A percentile compares a stretch with the other conserved stretches of the same genome.
Conservation (phyloP, 2,888 invertebrate species). For the Luperina nickerlii region DNA sequence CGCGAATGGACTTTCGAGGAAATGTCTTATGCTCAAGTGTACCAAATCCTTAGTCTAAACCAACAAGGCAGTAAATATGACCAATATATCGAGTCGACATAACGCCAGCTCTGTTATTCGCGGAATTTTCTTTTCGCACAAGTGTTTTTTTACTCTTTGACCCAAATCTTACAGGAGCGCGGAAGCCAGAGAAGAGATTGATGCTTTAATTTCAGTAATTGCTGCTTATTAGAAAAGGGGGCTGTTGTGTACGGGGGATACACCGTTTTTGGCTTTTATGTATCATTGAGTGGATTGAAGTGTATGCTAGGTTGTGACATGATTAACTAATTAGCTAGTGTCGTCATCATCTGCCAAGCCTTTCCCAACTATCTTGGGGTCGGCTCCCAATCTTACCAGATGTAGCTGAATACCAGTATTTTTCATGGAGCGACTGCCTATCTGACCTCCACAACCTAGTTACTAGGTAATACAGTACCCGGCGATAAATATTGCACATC, state of each 20-base stretch:
- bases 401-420: no score
- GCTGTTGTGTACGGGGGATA: conserved; percentile 52
- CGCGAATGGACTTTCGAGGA: background rate
- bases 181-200: conserved; percentile 73
- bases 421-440: no score
- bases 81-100: background rate
- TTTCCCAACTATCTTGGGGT: no score
- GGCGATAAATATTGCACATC: no score
- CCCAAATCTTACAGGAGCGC: conserved; percentile 60
- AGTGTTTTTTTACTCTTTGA: conserved; percentile 50
- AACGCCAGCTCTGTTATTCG: background rate
- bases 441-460: no score
- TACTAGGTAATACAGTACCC: no score
- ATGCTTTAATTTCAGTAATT: conserved; percentile 82
- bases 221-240: conserved; percentile 74
- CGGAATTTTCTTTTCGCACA: no score
- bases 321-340: background rate
- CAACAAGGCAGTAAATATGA: background rate
- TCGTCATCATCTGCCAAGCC: no score
- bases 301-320: background rate
- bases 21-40: background rate
- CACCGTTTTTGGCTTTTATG: background rate
- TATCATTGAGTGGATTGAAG: background rate
- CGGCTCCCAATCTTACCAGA: no score
- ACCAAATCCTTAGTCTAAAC: no score